Base-by-base conservation (phyloP, 2,888 invertebrate genomes). In the Brachycybe producta region DNA sequence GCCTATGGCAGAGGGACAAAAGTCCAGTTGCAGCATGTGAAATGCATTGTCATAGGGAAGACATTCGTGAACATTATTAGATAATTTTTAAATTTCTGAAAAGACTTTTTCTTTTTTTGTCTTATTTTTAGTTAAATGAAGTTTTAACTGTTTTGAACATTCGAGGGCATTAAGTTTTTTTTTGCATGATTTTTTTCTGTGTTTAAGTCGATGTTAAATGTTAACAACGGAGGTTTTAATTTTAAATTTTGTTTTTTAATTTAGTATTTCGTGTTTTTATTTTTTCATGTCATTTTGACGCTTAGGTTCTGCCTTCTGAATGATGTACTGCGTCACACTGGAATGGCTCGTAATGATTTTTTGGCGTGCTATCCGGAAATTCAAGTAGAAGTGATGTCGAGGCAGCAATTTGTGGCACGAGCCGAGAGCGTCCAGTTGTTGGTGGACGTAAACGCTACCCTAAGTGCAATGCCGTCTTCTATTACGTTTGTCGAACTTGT, bases 241-340 rank as follows among this genome's bases (percentile, higher is more conserved):
- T n/a, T n/a, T n/a, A n/a, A n/a, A n/a, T n/a, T n/a, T n/a, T n/a
- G n/a, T n/a, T n/a, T n/a, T n/a, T n/a, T n/a, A n/a, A n/a, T n/a
- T n/a, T n/a, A n/a, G n/a, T n/a, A n/a, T n/a, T n/a, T n/a, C 11
- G 40, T 23, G 17, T 5, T 40, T 40, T 23, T 40, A 30, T 30
- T 30, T 13, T 40, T 19, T 40, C 3, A 5, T 19, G 5, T 8
- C 23, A 4, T 42, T 23, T 21, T 11, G 28, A 51, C 30, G 19
- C 51, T 45, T 51, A 51, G 45, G 19, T 59, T 54, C 40, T 54
- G 58, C 27, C 55, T 56, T 11, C 47, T 59, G 46, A 49, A 51
- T 23, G 59, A 59, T 28, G 56, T 59, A 5, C 52, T 59, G 30
- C 51, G 53, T 26, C 55, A 57, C 32, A 55, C 54, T 5, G 46